Evolutionary conservation across 2,888 invertebrate species (phyloP).

Genomic region (Acholoe squamosa): DNA sequence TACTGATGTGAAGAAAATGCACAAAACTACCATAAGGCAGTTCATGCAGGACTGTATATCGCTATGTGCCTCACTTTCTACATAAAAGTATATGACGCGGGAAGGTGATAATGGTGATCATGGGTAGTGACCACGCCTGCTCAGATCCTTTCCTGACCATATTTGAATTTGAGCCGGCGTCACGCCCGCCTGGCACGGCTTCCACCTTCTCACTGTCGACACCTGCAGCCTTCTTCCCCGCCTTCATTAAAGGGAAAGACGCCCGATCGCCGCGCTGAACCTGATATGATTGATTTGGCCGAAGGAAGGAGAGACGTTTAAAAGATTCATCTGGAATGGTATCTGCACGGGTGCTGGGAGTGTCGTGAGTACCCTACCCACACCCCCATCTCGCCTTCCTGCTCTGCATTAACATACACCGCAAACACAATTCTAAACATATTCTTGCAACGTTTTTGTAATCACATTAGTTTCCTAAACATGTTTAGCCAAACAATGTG

Average conservation of each 20-base stretch:
- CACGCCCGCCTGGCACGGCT: not conserved
- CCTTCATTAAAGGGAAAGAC: not conserved
- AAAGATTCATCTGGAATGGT: conserved; percentile 39
- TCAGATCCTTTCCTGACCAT: too few species aligned
- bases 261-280: not conserved
- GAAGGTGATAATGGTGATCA: too few species aligned
- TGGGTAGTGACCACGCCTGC: too few species aligned
- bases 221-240: not conserved
- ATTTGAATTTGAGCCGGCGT: not conserved
- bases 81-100: too few species aligned
- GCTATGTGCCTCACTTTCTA: too few species aligned
- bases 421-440: too few species aligned
- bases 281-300: conserved; percentile 51
- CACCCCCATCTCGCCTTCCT: not conserved
- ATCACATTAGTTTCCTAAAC: too few species aligned
- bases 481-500: too few species aligned
- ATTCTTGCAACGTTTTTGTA: too few species aligned
- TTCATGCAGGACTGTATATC: too few species aligned
- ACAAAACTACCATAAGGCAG: too few species aligned
- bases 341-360: not conserved
- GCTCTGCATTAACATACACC: not conserved
- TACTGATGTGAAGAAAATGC: too few species aligned
- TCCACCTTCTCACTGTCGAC: not conserved
- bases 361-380: not conserved
- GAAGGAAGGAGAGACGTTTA: conserved; percentile 33